Percentiles rank a stretch among this genome's conserved stretches.
phyloP scores from a whole-genome alignment of 1,140 invertebrate species.

The Tyrophagus putrescentiae region DNA sequence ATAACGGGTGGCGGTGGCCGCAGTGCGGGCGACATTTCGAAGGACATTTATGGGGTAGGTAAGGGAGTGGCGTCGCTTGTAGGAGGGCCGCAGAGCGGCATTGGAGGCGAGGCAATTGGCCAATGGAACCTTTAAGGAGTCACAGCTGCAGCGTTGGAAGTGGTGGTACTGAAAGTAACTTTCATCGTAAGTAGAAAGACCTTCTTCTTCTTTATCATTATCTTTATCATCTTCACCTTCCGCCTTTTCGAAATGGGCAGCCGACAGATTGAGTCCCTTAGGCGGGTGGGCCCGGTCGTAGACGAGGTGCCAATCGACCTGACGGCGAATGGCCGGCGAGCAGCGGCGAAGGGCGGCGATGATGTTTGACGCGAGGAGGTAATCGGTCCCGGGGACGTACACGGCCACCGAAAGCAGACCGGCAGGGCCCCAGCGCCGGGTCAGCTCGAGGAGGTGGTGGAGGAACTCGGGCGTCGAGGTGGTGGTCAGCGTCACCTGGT shows the following conservation, averaged over 20 bases:
- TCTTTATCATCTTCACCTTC: neutral
- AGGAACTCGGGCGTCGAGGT: slow-evolving; percentile 68
- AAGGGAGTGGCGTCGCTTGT: slow-evolving; percentile 24
- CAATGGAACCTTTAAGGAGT: too few relatives aligned
- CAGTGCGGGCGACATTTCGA: slow-evolving; percentile 29
- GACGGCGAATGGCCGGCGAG: slow-evolving; percentile 17
- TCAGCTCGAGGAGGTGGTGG: slow-evolving; percentile 65
- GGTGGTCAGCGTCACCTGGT: slow-evolving; percentile 75
- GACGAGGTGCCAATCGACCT: slow-evolving; percentile 28
- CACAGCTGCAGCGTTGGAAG: too few relatives aligned
- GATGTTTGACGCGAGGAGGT: slow-evolving; percentile 43
- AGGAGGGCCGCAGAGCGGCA: too few relatives aligned
- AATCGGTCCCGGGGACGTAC: slow-evolving; percentile 55
- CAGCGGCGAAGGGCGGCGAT: slow-evolving; percentile 43
- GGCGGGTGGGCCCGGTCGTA: slow-evolving; percentile 24
- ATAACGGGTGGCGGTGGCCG: slow-evolving; percentile 27
- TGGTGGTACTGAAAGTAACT: too few relatives aligned
- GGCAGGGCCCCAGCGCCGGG: slow-evolving; percentile 53
- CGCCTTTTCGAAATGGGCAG: neutral
- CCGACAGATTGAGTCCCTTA: neutral
- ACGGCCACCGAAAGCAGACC: slow-evolving; percentile 57
- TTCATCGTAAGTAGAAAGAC: neutral
- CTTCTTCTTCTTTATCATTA: neutral
- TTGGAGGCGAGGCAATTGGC: too few relatives aligned
- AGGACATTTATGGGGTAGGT: slow-evolving; percentile 31